Base-by-base conservation (phyloP, 2,888 invertebrate species). In the Poecilus cupreus region DNA sequence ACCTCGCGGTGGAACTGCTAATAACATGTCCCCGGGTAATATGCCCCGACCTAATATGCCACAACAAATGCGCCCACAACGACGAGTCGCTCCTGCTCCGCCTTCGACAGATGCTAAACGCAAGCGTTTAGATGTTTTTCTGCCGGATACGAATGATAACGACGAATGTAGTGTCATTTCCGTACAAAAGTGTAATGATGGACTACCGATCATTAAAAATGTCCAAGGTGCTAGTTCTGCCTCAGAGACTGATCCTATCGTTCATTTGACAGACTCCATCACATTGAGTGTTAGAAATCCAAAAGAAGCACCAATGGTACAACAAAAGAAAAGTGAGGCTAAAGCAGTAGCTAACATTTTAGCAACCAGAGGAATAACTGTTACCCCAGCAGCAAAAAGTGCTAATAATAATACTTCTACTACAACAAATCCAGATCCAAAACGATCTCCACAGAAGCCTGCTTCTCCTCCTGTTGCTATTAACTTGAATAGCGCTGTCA, bases 141-240 rank as follows among this genome's bases (percentile, higher is more conserved):
- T 94, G 2, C 94, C 94, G 0, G 93, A 93, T 75, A 92, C 93
- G 86, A 93, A 94, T 82, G 94, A 94, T 84, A 94, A 94, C 84
- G 93, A 94, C 49, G 94, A 95, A 85, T 94, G 94, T 86, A 94
- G 94, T 85, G 93, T 94, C 11, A 94, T 95, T 88, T 92, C 94
- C 1, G 92, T 94, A 89, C 94, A 94, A 86, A 94, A 94, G 83
- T 92, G 94, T 84, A 92, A 93, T 57, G 94, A 94, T 0, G 88
- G 88, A 0, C 87, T 94, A 81, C 95, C 95, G 0, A 91, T 94
- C 86, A 95, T 95, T 82, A 93, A 94, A 82, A 95, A 93, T 86
- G 94, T 95, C 37, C 94, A 95, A 89, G 94, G 94, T 86, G 89
- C 88, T 49, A 88, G 87, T 54, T 87, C 87, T 10, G 88, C 89